Base-by-base conservation (phyloP, 1,140 invertebrate genomes). In the Philotrypesis tridentata region DNA sequence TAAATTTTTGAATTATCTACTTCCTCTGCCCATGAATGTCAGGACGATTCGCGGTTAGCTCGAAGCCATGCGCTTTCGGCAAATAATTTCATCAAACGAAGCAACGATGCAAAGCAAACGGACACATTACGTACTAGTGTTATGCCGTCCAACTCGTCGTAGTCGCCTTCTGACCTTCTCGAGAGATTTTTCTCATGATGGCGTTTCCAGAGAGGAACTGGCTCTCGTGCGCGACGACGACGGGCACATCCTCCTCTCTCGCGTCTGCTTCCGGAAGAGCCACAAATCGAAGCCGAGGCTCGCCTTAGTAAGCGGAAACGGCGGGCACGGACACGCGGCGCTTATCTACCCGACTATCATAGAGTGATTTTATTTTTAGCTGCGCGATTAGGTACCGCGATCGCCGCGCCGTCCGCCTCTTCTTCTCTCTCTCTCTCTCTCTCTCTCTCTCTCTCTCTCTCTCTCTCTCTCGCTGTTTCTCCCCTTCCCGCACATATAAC, bases 271-370 rank as follows among this genome's bases (percentile, higher is more conserved):
- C 80, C 80, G 73, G 63, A 82, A 82, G 23, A 33, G 29, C 63
- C 71, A 76, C 43, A 73, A 73, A 75, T 82, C 73, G 73, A 82
- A 82, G 17, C 48, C 73, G 65, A 76, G 63, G 31, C 48, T 76
- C 72, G 25, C 63, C 63, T 67, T 82, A 70, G n/a, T n/a, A n/a
- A n/a, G 67, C 80, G 80, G 80, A 82, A 82, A 71, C 65, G 65
- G 61, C 60, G 61, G 33, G 12, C 71, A 48, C 71, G 79, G 72
- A 76, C 48, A 77, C 65, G 29, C 55, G n/a, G 29, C 63, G 17
- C 31, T 71, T 82, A 82, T 82, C 81, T 70, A 37, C 81, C 31
- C 21, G 21, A 55, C 81, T 82, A 82, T 82, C 81, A 73, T 82
- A 82, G 81, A 82, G 68, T 23, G 9, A 70, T 23, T 27, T 82